Conservation (phyloP, 2,113 vertebrate genomes). For the Orcinus orca region DNA sequence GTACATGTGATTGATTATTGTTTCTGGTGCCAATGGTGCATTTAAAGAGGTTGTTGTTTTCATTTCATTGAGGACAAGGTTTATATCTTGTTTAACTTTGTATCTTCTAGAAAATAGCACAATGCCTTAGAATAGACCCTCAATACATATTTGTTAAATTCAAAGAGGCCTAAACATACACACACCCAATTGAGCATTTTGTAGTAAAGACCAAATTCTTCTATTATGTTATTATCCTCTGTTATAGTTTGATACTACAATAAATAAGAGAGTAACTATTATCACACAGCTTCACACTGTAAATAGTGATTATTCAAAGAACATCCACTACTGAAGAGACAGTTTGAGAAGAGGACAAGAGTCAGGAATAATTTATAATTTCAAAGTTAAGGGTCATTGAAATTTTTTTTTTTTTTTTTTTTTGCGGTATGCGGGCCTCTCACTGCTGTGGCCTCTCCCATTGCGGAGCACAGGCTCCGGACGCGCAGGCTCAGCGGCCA, state of each 20-base stretch:
- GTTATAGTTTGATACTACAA: neutral
- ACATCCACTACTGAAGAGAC: neutral
- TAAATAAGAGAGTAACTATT: neutral
- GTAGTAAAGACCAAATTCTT: neutral
- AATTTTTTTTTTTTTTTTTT: neutral
- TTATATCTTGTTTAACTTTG: neutral
- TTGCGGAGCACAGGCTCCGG: too few species aligned
- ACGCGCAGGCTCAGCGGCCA: too few species aligned
- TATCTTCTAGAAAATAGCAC: slow-evolving; percentile 12
- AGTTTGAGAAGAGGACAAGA: neutral
- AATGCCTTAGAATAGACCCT: neutral
- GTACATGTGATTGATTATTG: neutral
- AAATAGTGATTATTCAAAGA: slow-evolving; percentile 41
- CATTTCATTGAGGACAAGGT: neutral
- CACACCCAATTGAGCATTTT: neutral
- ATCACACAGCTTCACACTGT: neutral
- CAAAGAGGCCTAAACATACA: neutral
- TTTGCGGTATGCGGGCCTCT: too few species aligned
- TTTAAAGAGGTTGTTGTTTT: neutral
- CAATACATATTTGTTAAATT: neutral
- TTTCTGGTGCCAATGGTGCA: neutral
- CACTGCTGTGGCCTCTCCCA: too few species aligned
- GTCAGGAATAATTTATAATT: slow-evolving; percentile 48
- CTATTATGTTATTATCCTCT: neutral
- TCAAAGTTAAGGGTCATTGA: slow-evolving; percentile 3